Evolutionary conservation across 2,113 vertebrate species (phyloP).

Genomic region (Stegastes partitus): DNA sequence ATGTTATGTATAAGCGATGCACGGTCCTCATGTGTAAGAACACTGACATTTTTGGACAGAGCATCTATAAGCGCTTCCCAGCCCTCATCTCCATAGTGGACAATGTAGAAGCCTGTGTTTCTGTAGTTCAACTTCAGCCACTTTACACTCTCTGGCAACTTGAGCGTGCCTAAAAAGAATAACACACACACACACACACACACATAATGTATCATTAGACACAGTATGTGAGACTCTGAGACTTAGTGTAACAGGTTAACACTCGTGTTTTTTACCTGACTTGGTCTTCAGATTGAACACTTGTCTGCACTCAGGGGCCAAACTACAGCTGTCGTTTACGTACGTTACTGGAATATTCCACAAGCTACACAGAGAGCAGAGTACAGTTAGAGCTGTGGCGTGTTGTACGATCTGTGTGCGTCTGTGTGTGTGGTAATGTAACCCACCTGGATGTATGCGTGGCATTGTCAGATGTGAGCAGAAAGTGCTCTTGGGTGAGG

Average conservation of each 20-base stretch:
- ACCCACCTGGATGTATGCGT: conserved; percentile 83
- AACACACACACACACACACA: neutral
- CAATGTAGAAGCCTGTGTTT: conserved; percentile 93
- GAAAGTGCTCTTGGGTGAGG: conserved; percentile 91
- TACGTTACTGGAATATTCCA: conserved; percentile 95
- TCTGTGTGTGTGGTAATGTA: neutral
- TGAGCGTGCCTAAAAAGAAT: conserved; percentile 83
- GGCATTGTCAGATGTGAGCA: conserved; percentile 84
- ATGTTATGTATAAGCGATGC: conserved; percentile 92
- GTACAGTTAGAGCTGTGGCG: conserved; percentile 1
- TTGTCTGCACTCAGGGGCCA: conserved; percentile 74
- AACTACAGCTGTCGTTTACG: conserved; percentile 86
- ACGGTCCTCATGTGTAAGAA: conserved; percentile 89
- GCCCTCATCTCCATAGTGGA: conserved; percentile 88
- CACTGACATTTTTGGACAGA: conserved; percentile 81
- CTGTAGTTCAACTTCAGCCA: conserved; percentile 95
- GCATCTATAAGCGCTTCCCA: conserved; percentile 86
- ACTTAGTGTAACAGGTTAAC: conserved; percentile 3
- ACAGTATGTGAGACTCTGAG: neutral
- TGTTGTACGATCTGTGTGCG: conserved; percentile 1
- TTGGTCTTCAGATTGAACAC: conserved; percentile 87
- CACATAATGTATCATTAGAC: neutral
- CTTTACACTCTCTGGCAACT: conserved; percentile 85
- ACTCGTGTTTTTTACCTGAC: conserved; percentile 84
- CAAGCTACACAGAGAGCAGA: conserved; percentile 72